Evolutionary conservation across 2,888 invertebrate species (phyloP).

Genomic region (Gastracanthus pulcherrimus): DNA sequence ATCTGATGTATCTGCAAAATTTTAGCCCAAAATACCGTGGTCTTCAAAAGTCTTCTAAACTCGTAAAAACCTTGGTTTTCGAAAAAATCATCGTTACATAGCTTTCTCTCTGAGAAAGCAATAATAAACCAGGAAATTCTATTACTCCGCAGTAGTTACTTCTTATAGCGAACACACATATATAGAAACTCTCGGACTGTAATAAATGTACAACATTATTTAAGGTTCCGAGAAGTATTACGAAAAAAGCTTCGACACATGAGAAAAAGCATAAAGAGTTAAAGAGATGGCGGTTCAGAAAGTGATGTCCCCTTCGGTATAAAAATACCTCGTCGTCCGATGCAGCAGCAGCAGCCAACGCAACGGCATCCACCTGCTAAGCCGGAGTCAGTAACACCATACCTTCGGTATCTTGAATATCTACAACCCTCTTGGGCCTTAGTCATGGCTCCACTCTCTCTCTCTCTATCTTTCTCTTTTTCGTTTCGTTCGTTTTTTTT

Average conservation of each 20-base stretch:
- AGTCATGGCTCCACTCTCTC: conserved; percentile 53
- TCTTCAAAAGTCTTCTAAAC: no score
- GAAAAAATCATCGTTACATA: no score
- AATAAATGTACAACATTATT: conserved; percentile 7
- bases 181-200: no score
- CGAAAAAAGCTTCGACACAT: no score
- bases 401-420: conserved; percentile 68
- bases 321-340: conserved; percentile 35
- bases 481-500: conserved; percentile 44
- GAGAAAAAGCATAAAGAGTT: conserved; percentile 10
- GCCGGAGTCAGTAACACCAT: conserved; percentile 67
- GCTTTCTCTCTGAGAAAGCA: no score
- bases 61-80: no score
- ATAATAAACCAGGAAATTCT: conserved; percentile 4
- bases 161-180: no score
- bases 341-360: neutral
- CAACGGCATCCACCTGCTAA: conserved; percentile 67
- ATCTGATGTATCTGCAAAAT: no score
- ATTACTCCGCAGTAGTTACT: neutral
- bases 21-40: no score
- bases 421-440: conserved; percentile 65
- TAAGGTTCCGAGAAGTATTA: no score
- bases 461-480: conserved; percentile 29
- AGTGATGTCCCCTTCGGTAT: conserved; percentile 19
- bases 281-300: neutral